phyloP scores from a whole-genome alignment of 2,888 invertebrate genomes.

The Pollenia labialis region DNA sequence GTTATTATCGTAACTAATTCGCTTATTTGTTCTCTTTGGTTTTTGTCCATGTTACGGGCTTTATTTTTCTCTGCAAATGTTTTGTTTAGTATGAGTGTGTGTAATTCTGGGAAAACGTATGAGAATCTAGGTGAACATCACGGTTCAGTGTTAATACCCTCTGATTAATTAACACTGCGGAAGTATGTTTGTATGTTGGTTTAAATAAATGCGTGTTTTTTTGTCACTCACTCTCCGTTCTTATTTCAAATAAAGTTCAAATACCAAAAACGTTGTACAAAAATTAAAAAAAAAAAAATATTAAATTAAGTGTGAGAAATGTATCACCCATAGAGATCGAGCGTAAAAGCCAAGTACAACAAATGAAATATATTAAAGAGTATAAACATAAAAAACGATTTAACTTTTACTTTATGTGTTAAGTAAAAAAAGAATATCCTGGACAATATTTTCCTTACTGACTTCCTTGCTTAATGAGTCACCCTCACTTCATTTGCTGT shows the following conservation, averaged over 20 bases:
- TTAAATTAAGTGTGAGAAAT: conserved; percentile 19
- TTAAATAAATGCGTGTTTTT: conserved; percentile 57
- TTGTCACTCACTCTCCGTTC: not conserved
- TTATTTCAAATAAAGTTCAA: conserved; percentile 1
- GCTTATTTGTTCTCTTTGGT: not conserved
- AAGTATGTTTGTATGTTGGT: conserved; percentile 59
- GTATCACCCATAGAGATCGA: conserved; percentile 6
- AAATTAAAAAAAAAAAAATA: not conserved
- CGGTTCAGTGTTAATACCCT: conserved; percentile 68
- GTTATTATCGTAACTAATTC: conserved; percentile 17
- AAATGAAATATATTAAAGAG: conserved; percentile 9
- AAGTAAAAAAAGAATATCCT: not conserved
- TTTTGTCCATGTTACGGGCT: conserved; percentile 13
- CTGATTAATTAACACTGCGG: conserved; percentile 74
- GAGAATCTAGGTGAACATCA: conserved; percentile 4
- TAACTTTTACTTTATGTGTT: conserved; percentile 31
- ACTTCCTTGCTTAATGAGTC: conserved; percentile 49
- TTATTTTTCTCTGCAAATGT: not conserved
- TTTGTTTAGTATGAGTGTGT: conserved; percentile 7
- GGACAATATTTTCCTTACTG: not conserved
- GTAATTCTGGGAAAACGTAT: not conserved
- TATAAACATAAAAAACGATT: conserved; percentile 26
- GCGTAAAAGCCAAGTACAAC: not conserved
- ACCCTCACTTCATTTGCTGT: conserved; percentile 7
- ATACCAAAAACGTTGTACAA: not conserved